phyloP scores from a whole-genome alignment of 1,140 invertebrate genomes.

The Melanaphis sacchari region DNA sequence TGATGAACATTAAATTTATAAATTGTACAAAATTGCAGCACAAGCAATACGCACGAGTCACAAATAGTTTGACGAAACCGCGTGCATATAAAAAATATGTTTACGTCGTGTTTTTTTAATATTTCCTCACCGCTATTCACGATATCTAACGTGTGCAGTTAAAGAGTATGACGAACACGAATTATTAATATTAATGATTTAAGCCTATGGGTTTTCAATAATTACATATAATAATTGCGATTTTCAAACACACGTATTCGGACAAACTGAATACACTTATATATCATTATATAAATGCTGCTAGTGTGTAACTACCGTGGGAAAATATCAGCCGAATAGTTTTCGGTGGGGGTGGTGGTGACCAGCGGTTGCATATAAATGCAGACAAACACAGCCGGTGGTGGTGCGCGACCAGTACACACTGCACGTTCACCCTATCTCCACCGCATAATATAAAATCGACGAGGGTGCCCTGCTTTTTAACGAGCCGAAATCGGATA shows the following conservation, averaged over 20 bases:
- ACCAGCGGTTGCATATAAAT: not conserved
- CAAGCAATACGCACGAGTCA: not conserved
- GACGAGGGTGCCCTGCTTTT: not conserved
- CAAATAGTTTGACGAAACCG: not conserved
- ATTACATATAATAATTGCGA: slow-evolving; percentile 9
- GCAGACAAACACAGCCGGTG: not conserved
- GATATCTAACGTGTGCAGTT: not conserved
- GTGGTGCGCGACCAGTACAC: not conserved
- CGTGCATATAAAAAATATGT: slow-evolving; percentile 9
- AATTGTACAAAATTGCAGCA: not conserved
- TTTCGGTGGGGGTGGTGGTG: not conserved
- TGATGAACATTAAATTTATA: not conserved
- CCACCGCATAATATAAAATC: too few relatives aligned
- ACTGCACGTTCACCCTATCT: not conserved
- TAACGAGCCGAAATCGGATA: not conserved
- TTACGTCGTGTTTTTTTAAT: slow-evolving; percentile 33
- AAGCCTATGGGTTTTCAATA: not conserved
- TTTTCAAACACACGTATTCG: not conserved
- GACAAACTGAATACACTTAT: too few relatives aligned
- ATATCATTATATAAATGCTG: too few relatives aligned
- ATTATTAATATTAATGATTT: not conserved
- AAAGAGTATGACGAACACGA: not conserved
- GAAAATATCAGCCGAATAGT: not conserved
- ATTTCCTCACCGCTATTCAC: not conserved
- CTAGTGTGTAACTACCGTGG: not conserved